These are phyloP conservation scores for Ptychobarbus kaznakovi DNA, from an alignment of 2,797 vertebrate genomes.

Conservation along the genomic window DNA sequence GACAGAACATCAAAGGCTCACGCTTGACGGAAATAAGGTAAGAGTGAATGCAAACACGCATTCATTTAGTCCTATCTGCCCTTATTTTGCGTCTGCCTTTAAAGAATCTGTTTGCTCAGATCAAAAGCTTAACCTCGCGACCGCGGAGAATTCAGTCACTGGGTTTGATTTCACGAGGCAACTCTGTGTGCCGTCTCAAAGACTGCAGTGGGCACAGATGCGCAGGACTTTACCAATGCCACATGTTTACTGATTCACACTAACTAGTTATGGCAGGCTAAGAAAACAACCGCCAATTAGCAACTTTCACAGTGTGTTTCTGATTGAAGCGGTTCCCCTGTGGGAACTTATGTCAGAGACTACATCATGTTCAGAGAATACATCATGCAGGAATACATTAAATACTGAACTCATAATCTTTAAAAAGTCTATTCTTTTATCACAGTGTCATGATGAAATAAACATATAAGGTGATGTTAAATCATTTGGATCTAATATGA, in stretches of 20 bases:
- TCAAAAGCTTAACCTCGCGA: slow-evolving; percentile 80
- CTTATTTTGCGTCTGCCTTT: slow-evolving; percentile 64
- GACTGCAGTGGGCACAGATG: slow-evolving; percentile 58
- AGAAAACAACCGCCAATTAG: slow-evolving; percentile 70
- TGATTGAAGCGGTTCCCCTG: slow-evolving; percentile 39
- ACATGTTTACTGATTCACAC: slow-evolving; percentile 64
- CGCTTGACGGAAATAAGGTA: slow-evolving; percentile 71
- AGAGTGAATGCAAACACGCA: slow-evolving; percentile 77
- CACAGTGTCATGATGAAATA: neutral
- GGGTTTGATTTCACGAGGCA: slow-evolving; percentile 72
- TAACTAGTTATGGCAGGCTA: slow-evolving; percentile 62
- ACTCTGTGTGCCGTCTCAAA: slow-evolving; percentile 62
- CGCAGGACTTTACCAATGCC: slow-evolving; percentile 59
- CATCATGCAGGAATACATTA: neutral
- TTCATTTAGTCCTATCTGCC: slow-evolving; percentile 72
- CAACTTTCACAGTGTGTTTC: slow-evolving; percentile 53
- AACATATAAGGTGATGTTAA: neutral
- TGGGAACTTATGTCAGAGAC: slow-evolving; percentile 9
- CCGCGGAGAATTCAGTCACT: slow-evolving; percentile 67
- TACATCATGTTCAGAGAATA: neutral
- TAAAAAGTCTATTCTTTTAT: neutral
- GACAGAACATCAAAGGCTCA: slow-evolving; percentile 77
- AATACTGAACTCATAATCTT: neutral
- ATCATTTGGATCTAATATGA: neutral
- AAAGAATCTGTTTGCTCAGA: slow-evolving; percentile 73